Base-by-base conservation (phyloP, 2,797 vertebrate species). In the Pelodytes ibericus region DNA sequence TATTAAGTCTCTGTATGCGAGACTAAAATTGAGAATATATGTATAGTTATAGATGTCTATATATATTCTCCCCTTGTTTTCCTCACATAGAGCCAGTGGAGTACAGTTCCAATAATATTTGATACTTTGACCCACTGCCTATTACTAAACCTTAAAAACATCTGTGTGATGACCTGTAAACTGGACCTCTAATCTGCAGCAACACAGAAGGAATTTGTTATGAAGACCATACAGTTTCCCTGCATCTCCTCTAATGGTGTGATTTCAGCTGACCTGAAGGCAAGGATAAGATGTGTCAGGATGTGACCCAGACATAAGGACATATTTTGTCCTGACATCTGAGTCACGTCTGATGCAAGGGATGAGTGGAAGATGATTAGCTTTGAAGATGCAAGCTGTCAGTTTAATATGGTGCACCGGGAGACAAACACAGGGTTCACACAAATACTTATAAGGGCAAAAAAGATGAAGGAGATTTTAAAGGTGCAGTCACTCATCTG, bases 261-360 rank as follows among this genome's bases (percentile, higher is more conserved):
- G 76, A 79, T 82, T 82, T 84, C 84, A 82, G 57, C 36, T 84
- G 80, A 83, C 29, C 0, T 77, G 0, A 30, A 56, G 65, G n/a
- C 86, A 81, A 85, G 51, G 26, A 83, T 53, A 39, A 82, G 18
- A 73, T 67, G 44, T 65, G 27, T 74, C 80, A 84, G 49, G 44
- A 78, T 68, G 59, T 51, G 53, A 79, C 60, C 56, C 72, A 63
- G 62, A 81, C 81, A 77, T 74, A 78, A 87, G 60, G 29, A 64
- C 80, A 75, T 24, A 30, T 53, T 65, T 81, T 80, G 44, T 80
- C 70, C 77, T 82, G 84, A 83, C 47, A 81, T 81, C 69, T 81
- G 33, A 68, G 66, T 87, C 73, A 83, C 44, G 69, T 56, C 77
- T 82, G 49, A 56, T 86, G 72, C 24, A 82, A 77, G 30, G 27